Evolutionary conservation across 2,888 invertebrate species (phyloP).

Genomic region (Chydorus sphaericus): DNA sequence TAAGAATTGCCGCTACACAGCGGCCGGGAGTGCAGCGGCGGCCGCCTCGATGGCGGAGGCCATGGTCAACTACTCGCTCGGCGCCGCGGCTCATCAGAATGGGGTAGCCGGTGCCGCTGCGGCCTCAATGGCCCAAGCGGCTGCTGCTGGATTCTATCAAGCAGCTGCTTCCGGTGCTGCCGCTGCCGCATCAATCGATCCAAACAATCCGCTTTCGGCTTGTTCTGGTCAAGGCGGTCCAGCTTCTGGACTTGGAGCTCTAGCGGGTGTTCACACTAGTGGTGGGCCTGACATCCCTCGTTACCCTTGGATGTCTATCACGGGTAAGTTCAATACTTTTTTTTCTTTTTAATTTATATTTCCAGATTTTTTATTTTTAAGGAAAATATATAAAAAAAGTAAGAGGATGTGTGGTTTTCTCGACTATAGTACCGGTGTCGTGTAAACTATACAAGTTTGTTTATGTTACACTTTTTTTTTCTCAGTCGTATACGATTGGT

Average conservation of each 20-base stretch:
- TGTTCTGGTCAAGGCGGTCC: constrained; percentile 11
- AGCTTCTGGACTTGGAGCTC: constrained; percentile 12
- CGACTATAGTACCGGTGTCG: no score
- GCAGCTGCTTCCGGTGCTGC: constrained; percentile 13
- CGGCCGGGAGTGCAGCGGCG: constrained; percentile 17
- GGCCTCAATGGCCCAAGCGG: constrained; percentile 29
- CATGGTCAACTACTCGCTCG: constrained; percentile 67
- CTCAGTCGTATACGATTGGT: no score
- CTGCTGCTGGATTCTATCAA: constrained; percentile 78
- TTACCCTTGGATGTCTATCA: constrained; percentile 93
- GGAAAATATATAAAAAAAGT: no score
- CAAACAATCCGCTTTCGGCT: constrained; percentile 15
- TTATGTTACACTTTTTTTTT: no score
- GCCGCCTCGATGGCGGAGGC: constrained; percentile 50
- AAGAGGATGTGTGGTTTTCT: no score
- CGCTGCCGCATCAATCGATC: constrained; percentile 8
- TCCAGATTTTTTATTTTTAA: no score
- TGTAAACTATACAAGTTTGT: no score
- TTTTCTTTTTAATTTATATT: not conserved
- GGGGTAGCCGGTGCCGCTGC: constrained; percentile 32
- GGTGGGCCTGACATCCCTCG: constrained; percentile 80
- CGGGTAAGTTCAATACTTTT: constrained; percentile 47
- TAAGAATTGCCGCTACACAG: constrained; percentile 68
- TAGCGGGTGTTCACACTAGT: constrained; percentile 38
- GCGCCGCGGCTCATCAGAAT: constrained; percentile 35